Evolutionary conservation across 2,888 invertebrate genomes (phyloP), one percentile per base, ranked within the genome.

Genomic region (Heliconius ismenius): DNA sequence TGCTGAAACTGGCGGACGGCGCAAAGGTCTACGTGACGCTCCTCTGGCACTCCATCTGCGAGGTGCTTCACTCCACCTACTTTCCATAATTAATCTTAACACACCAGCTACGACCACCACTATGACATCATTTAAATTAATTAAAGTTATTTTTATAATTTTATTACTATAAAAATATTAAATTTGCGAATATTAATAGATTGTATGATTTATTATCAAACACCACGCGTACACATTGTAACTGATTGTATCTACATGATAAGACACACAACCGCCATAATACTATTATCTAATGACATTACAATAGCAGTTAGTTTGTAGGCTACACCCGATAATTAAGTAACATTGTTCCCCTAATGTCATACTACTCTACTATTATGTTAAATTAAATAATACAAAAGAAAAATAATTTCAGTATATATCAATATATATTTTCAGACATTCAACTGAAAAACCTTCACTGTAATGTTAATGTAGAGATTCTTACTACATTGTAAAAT

Each of bases 1-100:
- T 73, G 92, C 95, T 79, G 95, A 94, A 76, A 95, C 91, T 32
- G 95, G 95, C 79, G 92, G 87, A 81, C 95, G 92, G 78, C 95
- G 89, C 28, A 95, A 88, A 43, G 95, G 94, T 78, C 95, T 86
- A 11, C 93, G 86, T 3, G 89, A 79, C 4, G 93, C 91, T 2
- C 94, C 94, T 10, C 94, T 86, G 18, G 94, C 94, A 79, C 94
- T 94, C 92, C 94, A 93, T 21, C 94, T 86, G 15, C 94, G 88
- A 62, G 93, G 93, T 72, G 93, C 92, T 81, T 93, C 94, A 81
- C 92, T 92, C 93, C 92, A 94, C 89, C 93, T 94, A 85, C 43
- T 75, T 80, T 82, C 83, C 87, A 79, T 84, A 74, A 70, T 81
- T 80, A 81, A 77, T 83, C 89, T 86, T 88, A 84, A 83, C 75